Percentiles rank a stretch among this genome's conserved stretches.
These are phyloP conservation scores for Folsomia candida DNA, from an alignment of 2,888 invertebrate genomes.

Conservation along the genomic window DNA sequence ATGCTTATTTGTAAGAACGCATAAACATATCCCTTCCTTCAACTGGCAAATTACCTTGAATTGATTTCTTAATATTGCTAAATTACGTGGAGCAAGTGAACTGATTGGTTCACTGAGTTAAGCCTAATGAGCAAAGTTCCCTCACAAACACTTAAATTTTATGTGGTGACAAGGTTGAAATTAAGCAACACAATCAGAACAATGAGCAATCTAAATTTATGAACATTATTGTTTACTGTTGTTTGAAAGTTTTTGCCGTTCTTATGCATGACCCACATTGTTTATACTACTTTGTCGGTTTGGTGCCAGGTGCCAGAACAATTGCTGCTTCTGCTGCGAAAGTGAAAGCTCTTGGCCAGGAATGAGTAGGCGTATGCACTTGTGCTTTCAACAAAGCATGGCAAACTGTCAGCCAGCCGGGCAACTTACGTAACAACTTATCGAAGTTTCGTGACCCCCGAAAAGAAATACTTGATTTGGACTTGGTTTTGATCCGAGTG, in stretches of 20 bases:
- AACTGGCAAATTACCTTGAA: not conserved
- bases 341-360: not conserved
- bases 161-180: not conserved
- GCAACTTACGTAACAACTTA: not conserved
- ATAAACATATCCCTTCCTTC: not conserved
- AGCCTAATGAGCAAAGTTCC: not conserved
- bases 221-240: not conserved
- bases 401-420: not conserved
- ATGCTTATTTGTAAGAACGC: too few relatives aligned
- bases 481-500: not conserved
- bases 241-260: too few relatives aligned
- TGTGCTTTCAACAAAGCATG: too few relatives aligned
- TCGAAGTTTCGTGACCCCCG: not conserved
- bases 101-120: not conserved
- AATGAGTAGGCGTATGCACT: not conserved
- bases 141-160: not conserved
- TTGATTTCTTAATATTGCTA: not conserved
- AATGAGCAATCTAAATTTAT: not conserved
- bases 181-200: not conserved
- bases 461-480: not conserved
- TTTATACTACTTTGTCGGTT: too few relatives aligned
- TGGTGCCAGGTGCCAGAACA: not conserved
- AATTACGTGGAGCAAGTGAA: too few relatives aligned
- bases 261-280: not conserved
- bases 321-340: not conserved